Base-by-base conservation (phyloP, 2,888 invertebrate species). In the Rapana venosa region DNA sequence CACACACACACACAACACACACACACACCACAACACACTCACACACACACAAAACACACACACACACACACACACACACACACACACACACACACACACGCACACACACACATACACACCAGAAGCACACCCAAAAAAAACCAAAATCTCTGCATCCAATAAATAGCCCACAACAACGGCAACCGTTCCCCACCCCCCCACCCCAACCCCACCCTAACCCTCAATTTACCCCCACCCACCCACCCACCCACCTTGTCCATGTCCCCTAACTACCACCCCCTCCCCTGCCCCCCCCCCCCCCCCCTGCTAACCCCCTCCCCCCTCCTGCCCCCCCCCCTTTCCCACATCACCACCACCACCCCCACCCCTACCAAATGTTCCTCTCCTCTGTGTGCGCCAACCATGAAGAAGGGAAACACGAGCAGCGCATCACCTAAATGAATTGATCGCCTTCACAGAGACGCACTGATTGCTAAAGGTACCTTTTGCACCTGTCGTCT, bases 1-100 rank as follows among this genome's bases (percentile, higher is more conserved):
- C 83, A 47, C 83, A 83, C 83, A 83, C 83, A 47, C 83, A 83
- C 47, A 83, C 83, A 83, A 83, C 83, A 83, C 83, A 83, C 83
- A 83, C 83, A 83, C 83, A 47, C 83, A 83, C 83, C 83, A 83
- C 47, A 47, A 35, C 47, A 47, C 47, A 47, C 47, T n/a, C 74
- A 74, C 74, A 74, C 83, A 83, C 47, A 47, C 83, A 47, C 83
- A n/a, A n/a, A n/a, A 47, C 83, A 36, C 47, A 83, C 83, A 83
- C 36, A 83, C 83, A 83, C 83, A 47, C 83, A 83, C 83, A 83
- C 83, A 47, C 83, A 83, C 47, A 83, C 83, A 83, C 83, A 83
- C 83, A 83, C 83, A 83, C 83, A 83, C 83, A 83, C 83, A 47
- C 83, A 83, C 83, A 47, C 83, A 83, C 47, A 47, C 47, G 26